Base-by-base conservation (phyloP, 2,113 vertebrate species). In the Cyanoderma ruficeps region DNA sequence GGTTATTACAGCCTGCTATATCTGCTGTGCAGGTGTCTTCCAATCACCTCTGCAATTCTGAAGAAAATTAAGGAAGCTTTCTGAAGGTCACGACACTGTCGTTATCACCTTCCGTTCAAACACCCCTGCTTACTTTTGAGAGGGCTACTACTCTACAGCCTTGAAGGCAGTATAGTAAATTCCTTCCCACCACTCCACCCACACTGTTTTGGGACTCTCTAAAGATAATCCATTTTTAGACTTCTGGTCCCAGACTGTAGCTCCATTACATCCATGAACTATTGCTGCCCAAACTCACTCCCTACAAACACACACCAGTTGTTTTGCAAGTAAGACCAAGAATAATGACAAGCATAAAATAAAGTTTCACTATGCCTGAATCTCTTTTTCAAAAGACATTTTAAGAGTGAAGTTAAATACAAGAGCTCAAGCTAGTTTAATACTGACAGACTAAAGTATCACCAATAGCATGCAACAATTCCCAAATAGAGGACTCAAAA, bases 201-300 rank as follows among this genome's bases (percentile, higher is more conserved):
- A 41, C 23, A 1, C 17, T 4, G 35, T 24, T 70, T 24, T 31
- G 35, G 37, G 55, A 59, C 44, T 37, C 42, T 64, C 44, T 39
- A 20, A 78, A 52, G 13, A 59, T 1, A 6, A 61, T 5, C 12
- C 22, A 1, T 19, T 78, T 84, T 84, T 27, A 75, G 39, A 37
- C 13, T 53, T 37, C 50, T 42, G 15, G 20, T n/a, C 33, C 19
- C 30, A 41, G 28, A 52, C 6, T 17, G 7, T 3, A 44, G 33
- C 11, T 68, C 47, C 1, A 0, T 37, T 80, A 47, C 25, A 55
- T 33, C 11, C 19, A 31, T 1, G 0, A 75, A 39, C 21, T 35
- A 42, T 1, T 6, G 1, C 81, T 46, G 50, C 52, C 47, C 39
- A 27, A 60, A 61, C 18, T 15, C 5, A 2, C 4, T 12, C n/a